These are phyloP conservation scores for Mnemiopsis leidyi DNA, from an alignment of 37 sponge, comb jelly and placozoan species.

Conservation along the genomic window DNA sequence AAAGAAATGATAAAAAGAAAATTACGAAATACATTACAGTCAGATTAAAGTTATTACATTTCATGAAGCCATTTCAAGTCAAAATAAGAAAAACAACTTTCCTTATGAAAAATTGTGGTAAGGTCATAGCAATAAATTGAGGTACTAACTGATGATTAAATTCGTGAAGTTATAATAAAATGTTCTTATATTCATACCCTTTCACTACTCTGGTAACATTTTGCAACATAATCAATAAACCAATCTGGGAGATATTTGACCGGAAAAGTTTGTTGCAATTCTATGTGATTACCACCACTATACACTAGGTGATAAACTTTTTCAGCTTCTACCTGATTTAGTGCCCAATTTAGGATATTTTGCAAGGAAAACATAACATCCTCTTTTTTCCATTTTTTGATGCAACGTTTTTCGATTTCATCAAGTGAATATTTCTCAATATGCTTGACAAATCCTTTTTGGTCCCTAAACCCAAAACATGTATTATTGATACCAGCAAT, in stretches of 20 bases:
- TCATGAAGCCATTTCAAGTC: too few relatives aligned
- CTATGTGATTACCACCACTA: conserved; percentile 9
- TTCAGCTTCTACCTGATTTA: not conserved
- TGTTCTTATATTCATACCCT: too few relatives aligned
- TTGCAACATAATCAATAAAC: conserved; percentile 38
- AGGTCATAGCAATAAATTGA: too few relatives aligned
- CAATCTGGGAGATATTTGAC: not conserved
- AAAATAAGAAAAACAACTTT: too few relatives aligned
- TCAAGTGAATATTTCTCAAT: not conserved
- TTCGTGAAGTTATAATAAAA: too few relatives aligned
- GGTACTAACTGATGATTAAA: too few relatives aligned
- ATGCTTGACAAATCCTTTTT: not conserved
- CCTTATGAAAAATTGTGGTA: too few relatives aligned
- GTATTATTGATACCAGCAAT: not conserved
- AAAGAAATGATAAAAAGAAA: too few relatives aligned
- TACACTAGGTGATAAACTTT: conserved; percentile 38
- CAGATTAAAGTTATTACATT: too few relatives aligned
- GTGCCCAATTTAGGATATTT: not conserved
- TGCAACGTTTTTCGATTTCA: not conserved
- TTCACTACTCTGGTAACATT: not conserved
- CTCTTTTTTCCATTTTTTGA: not conserved
- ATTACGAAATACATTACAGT: too few relatives aligned
- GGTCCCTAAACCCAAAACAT: conserved; percentile 39
- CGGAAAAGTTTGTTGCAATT: not conserved
- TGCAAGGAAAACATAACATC: not conserved